Conservation (phyloP, 2,113 vertebrate species). For the Oryzias javanicus region DNA sequence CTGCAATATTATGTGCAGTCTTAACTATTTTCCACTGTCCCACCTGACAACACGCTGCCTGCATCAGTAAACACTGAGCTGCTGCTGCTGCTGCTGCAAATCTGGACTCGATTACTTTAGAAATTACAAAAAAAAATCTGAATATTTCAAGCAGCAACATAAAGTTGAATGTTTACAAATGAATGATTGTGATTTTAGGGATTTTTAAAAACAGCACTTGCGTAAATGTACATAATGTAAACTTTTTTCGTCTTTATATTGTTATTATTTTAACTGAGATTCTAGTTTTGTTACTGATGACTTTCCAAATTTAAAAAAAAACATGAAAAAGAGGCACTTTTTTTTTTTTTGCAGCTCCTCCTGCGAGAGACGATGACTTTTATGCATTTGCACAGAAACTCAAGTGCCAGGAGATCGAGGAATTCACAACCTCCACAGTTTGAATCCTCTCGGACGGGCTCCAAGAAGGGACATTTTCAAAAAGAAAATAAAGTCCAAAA, state of each 20-base stretch:
- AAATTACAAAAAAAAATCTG: neutral
- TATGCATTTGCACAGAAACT: slow-evolving; percentile 81
- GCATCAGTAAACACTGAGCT: slow-evolving; percentile 16
- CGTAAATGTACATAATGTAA: slow-evolving; percentile 83
- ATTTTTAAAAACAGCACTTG: slow-evolving; percentile 67
- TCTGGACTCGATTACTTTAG: neutral
- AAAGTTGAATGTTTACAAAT: slow-evolving; percentile 19
- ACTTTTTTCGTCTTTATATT: slow-evolving; percentile 91
- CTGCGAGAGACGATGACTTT: slow-evolving; percentile 74
- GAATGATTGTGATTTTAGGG: slow-evolving; percentile 19
- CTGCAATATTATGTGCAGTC: slow-evolving; percentile 76
- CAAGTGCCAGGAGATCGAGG: slow-evolving; percentile 3
- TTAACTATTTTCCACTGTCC: slow-evolving; percentile 49
- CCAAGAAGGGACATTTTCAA: slow-evolving; percentile 2
- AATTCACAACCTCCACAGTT: slow-evolving; percentile 5
- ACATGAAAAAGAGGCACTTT: slow-evolving; percentile 60
- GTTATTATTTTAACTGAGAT: slow-evolving; percentile 86
- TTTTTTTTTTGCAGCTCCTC: slow-evolving; percentile 58
- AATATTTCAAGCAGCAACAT: slow-evolving; percentile 24
- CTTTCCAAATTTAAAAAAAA: slow-evolving; percentile 56
- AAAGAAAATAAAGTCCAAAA: too few species aligned
- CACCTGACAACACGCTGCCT: slow-evolving; percentile 23
- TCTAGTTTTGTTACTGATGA: slow-evolving; percentile 97
- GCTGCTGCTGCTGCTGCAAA: slow-evolving; percentile 17
- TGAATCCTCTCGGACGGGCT: slow-evolving; percentile 8